Evolutionary conservation across 2,888 invertebrate genomes (phyloP).

Genomic region (Diadegma fenestrale): DNA sequence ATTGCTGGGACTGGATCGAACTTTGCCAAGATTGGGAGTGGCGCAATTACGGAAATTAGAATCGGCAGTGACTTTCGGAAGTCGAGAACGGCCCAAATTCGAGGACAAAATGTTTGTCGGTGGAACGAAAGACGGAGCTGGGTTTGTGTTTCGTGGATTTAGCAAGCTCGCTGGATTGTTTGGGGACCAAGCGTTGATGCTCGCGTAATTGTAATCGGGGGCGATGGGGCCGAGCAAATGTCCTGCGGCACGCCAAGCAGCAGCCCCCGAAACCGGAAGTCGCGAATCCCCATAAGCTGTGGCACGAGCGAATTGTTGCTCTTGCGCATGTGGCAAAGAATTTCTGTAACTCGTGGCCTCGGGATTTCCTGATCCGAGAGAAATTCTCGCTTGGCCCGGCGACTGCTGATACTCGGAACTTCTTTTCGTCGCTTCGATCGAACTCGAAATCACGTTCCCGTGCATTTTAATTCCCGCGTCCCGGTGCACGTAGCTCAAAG

Average conservation of each 20-base stretch:
- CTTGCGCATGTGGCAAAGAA: constrained; percentile 37
- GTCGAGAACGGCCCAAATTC: constrained; percentile 25
- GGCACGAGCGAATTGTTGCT: constrained; percentile 22
- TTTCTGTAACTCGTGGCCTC: constrained; percentile 37
- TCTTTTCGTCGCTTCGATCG: constrained; percentile 38
- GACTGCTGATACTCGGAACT: constrained; percentile 4
- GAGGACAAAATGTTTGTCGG: constrained; percentile 34
- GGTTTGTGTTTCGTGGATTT: constrained; percentile 33
- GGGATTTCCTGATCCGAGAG: constrained; percentile 18
- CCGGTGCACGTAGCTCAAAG: constrained; percentile 26
- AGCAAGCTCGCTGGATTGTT: constrained; percentile 49
- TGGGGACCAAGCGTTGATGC: constrained; percentile 56
- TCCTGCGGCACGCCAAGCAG: constrained; percentile 47
- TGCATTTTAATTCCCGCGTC: constrained; percentile 24
- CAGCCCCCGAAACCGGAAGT: constrained; percentile 46
- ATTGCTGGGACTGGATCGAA: constrained; percentile 71
- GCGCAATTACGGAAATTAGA: constrained; percentile 70
- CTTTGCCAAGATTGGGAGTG: constrained; percentile 78
- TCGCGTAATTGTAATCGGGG: constrained; percentile 57
- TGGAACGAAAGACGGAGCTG: constrained; percentile 54
- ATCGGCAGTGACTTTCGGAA: constrained; percentile 32
- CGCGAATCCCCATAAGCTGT: constrained; percentile 39
- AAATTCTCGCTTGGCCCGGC: constrained; percentile 36
- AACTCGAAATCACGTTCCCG: constrained; percentile 9
- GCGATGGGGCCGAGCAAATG: constrained; percentile 49